Conservation (phyloP, 2,888 invertebrate genomes). For the Amblyjoppa fuscipennis region DNA sequence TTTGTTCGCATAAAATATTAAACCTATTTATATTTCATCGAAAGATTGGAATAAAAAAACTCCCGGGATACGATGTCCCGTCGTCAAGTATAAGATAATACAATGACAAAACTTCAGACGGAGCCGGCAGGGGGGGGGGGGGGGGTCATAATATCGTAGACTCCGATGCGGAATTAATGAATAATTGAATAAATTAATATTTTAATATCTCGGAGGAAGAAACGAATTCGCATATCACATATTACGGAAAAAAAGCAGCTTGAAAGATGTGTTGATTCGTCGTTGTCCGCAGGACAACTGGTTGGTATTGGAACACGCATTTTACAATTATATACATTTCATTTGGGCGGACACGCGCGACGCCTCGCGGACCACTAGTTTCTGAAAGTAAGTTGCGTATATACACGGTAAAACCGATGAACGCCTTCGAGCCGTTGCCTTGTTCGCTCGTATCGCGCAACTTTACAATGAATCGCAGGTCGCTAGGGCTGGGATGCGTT, state of each 20-base stretch:
- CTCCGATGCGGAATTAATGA: slow-evolving; percentile 14
- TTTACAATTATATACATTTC: neutral
- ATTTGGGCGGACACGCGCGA: neutral
- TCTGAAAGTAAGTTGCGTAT: neutral
- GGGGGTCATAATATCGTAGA: slow-evolving; percentile 26
- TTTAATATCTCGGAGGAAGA: slow-evolving; percentile 58
- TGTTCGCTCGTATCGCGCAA: neutral
- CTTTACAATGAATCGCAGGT: neutral
- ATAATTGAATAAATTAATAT: slow-evolving; percentile 60
- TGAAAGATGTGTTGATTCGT: slow-evolving; percentile 29
- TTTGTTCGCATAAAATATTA: slow-evolving; percentile 27
- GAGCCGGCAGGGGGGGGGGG: neutral
- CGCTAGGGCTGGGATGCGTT: neutral
- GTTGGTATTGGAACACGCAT: neutral
- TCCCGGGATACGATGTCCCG: slow-evolving; percentile 5
- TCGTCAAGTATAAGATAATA: neutral
- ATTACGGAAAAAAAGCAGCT: slow-evolving; percentile 10
- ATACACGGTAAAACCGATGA: neutral
- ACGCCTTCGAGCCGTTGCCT: neutral
- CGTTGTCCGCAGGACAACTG: neutral
- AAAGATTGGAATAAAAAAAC: slow-evolving; percentile 6
- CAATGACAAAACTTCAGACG: neutral
- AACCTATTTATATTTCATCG: slow-evolving; percentile 1
- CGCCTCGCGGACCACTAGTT: neutral
- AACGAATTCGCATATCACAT: slow-evolving; percentile 42